Base-by-base conservation (phyloP, 2,888 invertebrate genomes). In the Lasioglossum lativentre region DNA sequence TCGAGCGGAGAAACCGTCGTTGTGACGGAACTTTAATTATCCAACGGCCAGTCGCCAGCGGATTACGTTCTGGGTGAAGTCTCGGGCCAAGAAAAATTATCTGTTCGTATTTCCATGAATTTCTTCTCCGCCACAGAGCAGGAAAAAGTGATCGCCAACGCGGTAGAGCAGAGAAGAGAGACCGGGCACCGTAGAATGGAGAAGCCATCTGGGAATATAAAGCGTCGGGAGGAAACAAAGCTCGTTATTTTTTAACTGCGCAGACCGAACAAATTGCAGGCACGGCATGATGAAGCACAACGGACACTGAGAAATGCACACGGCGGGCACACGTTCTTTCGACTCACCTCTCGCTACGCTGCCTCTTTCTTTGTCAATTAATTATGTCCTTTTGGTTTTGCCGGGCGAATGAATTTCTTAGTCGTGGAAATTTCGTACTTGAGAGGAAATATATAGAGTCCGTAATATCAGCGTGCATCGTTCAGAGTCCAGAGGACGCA, bases 191-290 rank as follows among this genome's bases (percentile, higher is more conserved):
- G 34, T 16, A n/a, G 56, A 45, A 56, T 34, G 74, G 40, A 71
- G 59, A 40, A 71, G 42, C 42, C 75, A 19, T 12, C 19, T 16
- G 59, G 47, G 59, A 82, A 82, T 80, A 63, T 75, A 75, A 80
- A 71, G 30, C 40, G 74, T 75, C 68, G 19, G 16, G 34, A n/a
- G 14, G 8, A 38, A 70, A 27, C 68, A 30, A 34, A 45, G 45
- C 45, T 56, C 38, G 74, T 74, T 74, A 74, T 80, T 80, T 56
- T 75, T 40, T n/a, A 30, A 34, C 72, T n/a, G 72, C 12, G 16
- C 45, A 38, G 56, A 34, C 45, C 16, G 66, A 23, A 38, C 70
- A 40, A 70, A 70, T 70, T 38, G 70, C 40, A n/a, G 30, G 14
- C 47, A 14, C 40, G 8, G 70, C 27, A 66, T 56, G 68, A 82